Percentiles rank a stretch among this genome's conserved stretches.
These are phyloP conservation scores for Pyrrhosoma nymphula DNA, from an alignment of 2,888 invertebrate species.

Conservation along the genomic window DNA sequence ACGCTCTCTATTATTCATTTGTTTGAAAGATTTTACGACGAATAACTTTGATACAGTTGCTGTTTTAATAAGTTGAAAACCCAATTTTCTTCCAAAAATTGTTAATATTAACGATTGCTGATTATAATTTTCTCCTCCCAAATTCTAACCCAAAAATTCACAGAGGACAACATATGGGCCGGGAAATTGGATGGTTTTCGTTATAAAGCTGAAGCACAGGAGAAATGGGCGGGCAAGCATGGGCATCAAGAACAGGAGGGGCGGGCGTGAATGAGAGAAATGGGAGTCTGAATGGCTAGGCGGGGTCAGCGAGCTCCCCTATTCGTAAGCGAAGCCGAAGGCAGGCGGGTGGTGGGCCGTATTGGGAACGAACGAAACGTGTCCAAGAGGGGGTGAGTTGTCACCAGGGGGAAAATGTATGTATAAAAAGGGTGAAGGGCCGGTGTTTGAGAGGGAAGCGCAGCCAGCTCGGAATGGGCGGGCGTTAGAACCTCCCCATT, in stretches of 20 bases:
- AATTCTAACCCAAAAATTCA: no score
- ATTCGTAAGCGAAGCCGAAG: neutral
- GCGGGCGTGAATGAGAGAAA: neutral
- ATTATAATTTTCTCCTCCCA: no score
- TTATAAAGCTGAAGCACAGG: no score
- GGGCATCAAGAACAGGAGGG: neutral
- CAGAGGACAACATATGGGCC: no score
- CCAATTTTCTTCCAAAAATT: no score
- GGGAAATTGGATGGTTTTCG: no score
- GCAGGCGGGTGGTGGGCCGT: neutral
- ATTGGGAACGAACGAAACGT: neutral
- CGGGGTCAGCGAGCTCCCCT: slow-evolving; percentile 18
- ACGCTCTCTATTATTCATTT: no score
- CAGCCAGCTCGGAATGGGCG: neutral
- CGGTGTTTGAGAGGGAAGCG: neutral
- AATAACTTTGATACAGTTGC: no score
- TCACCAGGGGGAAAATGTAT: neutral
- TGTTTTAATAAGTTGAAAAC: no score
- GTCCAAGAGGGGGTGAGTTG: neutral
- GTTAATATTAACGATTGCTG: no score
- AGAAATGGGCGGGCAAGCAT: no score
- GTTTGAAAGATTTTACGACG: no score
- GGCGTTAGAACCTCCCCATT: neutral
- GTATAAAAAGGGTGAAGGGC: neutral
- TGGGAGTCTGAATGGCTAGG: neutral